Evolutionary conservation across 1,140 invertebrate genomes (phyloP).

Genomic region (Amphibalanus amphitrite): DNA sequence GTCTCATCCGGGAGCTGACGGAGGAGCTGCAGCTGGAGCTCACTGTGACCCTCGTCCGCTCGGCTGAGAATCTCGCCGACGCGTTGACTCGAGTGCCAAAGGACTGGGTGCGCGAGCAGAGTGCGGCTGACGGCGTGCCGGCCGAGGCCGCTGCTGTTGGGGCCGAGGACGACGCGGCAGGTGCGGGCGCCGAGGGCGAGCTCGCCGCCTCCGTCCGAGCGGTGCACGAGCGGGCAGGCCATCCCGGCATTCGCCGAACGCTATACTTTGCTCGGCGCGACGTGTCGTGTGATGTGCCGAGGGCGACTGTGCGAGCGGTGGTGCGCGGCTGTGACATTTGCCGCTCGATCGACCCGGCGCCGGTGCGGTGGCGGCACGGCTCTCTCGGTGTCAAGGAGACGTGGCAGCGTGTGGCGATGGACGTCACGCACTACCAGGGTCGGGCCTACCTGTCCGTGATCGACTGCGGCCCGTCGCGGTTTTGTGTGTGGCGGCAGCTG

Average conservation of each 20-base stretch:
- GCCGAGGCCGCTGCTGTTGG: neutral
- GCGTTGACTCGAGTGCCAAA: neutral
- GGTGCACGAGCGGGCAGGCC: no score
- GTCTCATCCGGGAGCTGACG: no score
- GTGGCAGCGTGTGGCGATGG: neutral
- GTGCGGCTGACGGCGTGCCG: no score
- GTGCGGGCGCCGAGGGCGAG: neutral
- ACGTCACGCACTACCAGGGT: no score
- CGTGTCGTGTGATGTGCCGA: no score
- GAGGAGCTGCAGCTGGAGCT: no score
- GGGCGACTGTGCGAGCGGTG: neutral
- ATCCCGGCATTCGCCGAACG: neutral
- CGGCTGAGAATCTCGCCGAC: neutral
- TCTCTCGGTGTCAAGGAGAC: neutral
- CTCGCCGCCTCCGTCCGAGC: no score
- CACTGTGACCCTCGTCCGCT: neutral
- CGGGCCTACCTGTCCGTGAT: no score
- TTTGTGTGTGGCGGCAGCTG: no score
- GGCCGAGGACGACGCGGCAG: neutral
- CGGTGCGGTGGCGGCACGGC: neutral
- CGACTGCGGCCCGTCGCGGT: no score
- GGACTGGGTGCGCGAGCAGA: no score
- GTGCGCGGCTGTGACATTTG: neutral
- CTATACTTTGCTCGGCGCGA: neutral
- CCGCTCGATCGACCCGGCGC: no score